A percentile compares a stretch with the other conserved stretches of the same genome.
Evolutionary conservation across 2,797 vertebrate genomes (phyloP).

Genomic region (Propithecus perrieri): DNA sequence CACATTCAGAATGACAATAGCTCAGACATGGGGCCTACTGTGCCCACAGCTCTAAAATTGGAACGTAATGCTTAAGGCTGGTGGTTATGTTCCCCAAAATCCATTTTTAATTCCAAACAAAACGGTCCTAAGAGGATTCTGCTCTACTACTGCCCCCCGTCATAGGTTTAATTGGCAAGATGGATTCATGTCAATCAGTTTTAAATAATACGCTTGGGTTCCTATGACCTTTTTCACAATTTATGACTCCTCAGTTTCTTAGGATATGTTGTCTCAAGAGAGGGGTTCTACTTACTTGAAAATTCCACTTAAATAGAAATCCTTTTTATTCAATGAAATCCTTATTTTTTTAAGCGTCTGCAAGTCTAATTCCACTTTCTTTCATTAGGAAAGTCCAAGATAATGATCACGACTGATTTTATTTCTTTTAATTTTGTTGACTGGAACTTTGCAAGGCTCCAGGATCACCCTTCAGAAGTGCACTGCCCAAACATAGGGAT

Average conservation of each 20-base stretch:
- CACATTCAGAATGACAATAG: background rate
- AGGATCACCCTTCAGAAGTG: background rate
- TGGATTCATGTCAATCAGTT: conserved; percentile 2
- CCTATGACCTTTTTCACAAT: conserved; percentile 24
- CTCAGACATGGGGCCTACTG: background rate
- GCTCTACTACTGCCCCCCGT: background rate
- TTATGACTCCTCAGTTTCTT: background rate
- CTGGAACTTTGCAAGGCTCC: background rate
- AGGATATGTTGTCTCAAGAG: background rate
- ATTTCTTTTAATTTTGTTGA: conserved; percentile 39
- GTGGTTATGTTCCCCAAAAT: background rate
- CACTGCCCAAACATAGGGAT: background rate
- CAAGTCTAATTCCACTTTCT: conserved; percentile 26
- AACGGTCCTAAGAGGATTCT: conserved; percentile 59
- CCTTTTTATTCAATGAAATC: conserved; percentile 9
- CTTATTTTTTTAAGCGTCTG: background rate
- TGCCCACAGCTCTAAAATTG: conserved; percentile 49
- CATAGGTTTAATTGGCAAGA: conserved; percentile 42
- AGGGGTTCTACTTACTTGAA: background rate
- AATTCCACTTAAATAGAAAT: conserved; percentile 32
- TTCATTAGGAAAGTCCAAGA: conserved; percentile 20
- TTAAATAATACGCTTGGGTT: conserved; percentile 20
- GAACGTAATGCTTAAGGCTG: background rate
- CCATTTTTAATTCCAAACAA: conserved; percentile 54
- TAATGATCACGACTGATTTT: background rate